Base-by-base conservation (phyloP, 1,140 invertebrate genomes). In the Magallana gigas region DNA sequence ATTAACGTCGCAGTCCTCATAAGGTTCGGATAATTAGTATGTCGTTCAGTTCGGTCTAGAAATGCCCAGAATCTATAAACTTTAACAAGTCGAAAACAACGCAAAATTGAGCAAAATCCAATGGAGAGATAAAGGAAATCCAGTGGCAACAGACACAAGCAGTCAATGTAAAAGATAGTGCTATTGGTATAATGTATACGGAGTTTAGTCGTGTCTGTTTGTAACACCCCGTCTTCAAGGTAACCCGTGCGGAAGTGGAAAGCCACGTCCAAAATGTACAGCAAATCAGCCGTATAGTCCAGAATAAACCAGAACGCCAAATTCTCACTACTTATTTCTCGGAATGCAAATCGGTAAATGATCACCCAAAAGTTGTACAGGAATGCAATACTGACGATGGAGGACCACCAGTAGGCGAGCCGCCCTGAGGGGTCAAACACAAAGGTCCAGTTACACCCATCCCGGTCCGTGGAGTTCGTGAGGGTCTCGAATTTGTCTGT, bases 11-110 rank as follows among this genome's bases (percentile, higher is more conserved):
- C 96, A 87, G 98, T 98, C 91, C 98, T 97, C 96, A 99, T 94
- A 8, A 99, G 96, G 96, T 99, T 99, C 87, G 98, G 98, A 95
- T 99, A 99, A 95, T 99, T 99, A 80, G 98, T 99, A 94, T 99
- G 98, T 90, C 99, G 96, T 95, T 99, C 99, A 68, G 98, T 99
- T 87, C 98, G 96, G 95, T 99, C 98, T 97, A 99, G 97, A 95
- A 99, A 99, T 91, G 98, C 97, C 98, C 98, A 99, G 95, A 99
- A 99, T 90, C 98, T 96, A 95, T 99, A 99, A 93, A 99, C 99
- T 95, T 99, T 99, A 90, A 99, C 98, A 91, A 99, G 96, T 91
- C 99, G 97, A 96, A 99, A 99, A 95, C 98, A 98, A 92, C 99
- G 96, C 89, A 99, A 96, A 92, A 99, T 98, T 93, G 98, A 99